Base-by-base conservation (phyloP, 2,888 invertebrate species). In the Tipula helvola region DNA sequence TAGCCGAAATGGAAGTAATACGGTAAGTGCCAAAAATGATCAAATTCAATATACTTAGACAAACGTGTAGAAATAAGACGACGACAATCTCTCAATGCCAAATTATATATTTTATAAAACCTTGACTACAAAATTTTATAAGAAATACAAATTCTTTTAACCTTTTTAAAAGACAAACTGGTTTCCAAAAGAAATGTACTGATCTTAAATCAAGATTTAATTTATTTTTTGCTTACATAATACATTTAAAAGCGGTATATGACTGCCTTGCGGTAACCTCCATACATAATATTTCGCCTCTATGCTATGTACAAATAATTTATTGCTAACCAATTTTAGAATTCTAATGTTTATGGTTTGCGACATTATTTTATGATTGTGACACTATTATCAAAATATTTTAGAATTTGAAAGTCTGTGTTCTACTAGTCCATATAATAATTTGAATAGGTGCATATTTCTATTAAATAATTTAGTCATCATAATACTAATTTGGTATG, bases 1-100 rank as follows among this genome's bases (percentile, higher is more conserved):
- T 16, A 90, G 90, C 83, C 86, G 90, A 36, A 90, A 90, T 44
- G 89, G 87, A 83, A 88, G 88, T 85, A 87, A 85, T 36, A 86
- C 87, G 86, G 88, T 87, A 93, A 93, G 87, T 84, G 36, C n/a
- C 2, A 71, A 44, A 18, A 10, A 13, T 71, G 28, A n/a, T 71
- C 71, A 71, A n/a, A 71, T 71, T 28, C 71, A 28, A 71, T 71
- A 16, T 28, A 71, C 10, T 16, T 4, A 52, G n/a, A n/a, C n/a
- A n/a, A n/a, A n/a, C 71, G 71, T 71, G 71, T 71, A 71, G 18
- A 28, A 71, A 71, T 18, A 8, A 4, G n/a, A 71, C n/a, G 52
- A 52, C 18, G 71, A 71, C 71, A 71, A 16, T 52, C n/a, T n/a
- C 52, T 52, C 52, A 52, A 52, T 52, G 71, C 71, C 71, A 71